Evolutionary conservation across 2,113 vertebrate genomes (phyloP).

Genomic region (Coturnix japonica): DNA sequence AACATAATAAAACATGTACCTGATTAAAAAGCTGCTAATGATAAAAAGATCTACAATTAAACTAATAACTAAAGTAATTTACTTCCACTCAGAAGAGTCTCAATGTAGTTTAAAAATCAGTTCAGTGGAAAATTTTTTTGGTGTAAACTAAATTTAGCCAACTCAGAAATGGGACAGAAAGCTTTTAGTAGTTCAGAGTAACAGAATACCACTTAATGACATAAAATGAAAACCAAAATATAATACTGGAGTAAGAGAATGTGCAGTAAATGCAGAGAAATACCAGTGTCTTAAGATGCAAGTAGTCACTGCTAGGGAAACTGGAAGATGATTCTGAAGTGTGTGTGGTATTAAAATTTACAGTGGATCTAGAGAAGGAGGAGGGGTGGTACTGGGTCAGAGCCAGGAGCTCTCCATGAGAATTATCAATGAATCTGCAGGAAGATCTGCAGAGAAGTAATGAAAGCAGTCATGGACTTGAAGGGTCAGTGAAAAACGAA

Average conservation of each 20-base stretch:
- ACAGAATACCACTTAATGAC: neutral
- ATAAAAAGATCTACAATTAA: neutral
- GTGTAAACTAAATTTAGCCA: neutral
- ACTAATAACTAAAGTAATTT: neutral
- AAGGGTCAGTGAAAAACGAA: neutral
- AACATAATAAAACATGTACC: neutral
- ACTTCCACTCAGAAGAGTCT: neutral
- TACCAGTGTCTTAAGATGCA: neutral
- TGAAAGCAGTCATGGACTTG: neutral
- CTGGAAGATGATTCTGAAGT: neutral
- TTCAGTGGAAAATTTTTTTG: neutral
- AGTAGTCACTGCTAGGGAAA: rapidly evolving
- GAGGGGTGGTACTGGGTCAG: neutral
- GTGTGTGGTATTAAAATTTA: neutral
- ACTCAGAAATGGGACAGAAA: neutral
- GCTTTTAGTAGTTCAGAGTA: conserved; percentile 11
- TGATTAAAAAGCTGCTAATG: neutral
- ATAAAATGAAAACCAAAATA: neutral
- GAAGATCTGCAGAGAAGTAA: neutral
- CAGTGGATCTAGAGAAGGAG: neutral
- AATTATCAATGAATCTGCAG: neutral
- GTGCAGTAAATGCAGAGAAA: neutral
- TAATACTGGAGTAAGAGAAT: neutral
- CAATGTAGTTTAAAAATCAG: neutral
- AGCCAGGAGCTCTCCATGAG: neutral